Evolutionary conservation across 2,113 vertebrate genomes (phyloP).

Genomic region (Puma concolor): DNA sequence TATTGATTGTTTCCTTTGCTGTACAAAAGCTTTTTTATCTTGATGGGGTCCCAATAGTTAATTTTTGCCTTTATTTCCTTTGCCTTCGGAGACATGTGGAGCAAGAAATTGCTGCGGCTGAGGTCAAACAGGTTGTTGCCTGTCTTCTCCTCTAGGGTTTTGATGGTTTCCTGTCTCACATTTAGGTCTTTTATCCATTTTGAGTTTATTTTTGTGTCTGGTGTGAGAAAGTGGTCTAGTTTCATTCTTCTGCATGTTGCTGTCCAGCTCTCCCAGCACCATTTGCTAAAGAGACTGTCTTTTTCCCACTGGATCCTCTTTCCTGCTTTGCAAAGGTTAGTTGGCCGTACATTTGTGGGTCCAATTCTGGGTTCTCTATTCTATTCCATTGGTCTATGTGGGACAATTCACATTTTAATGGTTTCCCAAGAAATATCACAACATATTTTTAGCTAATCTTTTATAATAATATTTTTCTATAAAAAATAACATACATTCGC

Average conservation of each 20-base stretch:
- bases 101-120: background rate
- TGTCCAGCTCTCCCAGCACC: background rate
- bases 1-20: background rate
- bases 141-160: background rate
- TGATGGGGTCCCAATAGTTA: background rate
- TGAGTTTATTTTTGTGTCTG: background rate
- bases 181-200: background rate
- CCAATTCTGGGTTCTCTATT: background rate
- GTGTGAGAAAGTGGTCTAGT: background rate
- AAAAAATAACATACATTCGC: background rate
- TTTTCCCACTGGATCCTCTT: background rate
- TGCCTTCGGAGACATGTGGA: background rate
- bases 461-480: background rate
- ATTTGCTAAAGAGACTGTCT: background rate
- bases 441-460: background rate
- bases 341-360: too few relatives aligned
- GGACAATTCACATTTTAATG: background rate
- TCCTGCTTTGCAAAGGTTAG: background rate
- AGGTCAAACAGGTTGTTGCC: background rate
- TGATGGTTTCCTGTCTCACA: background rate
- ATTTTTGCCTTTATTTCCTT: background rate
- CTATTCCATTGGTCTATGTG: background rate
- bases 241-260: background rate
- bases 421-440: background rate
- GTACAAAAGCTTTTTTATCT: background rate